These are phyloP conservation scores for Phymanthus crucifer DNA, from an alignment of 92 coral and sea anemone genomes.

Conservation along the genomic window DNA sequence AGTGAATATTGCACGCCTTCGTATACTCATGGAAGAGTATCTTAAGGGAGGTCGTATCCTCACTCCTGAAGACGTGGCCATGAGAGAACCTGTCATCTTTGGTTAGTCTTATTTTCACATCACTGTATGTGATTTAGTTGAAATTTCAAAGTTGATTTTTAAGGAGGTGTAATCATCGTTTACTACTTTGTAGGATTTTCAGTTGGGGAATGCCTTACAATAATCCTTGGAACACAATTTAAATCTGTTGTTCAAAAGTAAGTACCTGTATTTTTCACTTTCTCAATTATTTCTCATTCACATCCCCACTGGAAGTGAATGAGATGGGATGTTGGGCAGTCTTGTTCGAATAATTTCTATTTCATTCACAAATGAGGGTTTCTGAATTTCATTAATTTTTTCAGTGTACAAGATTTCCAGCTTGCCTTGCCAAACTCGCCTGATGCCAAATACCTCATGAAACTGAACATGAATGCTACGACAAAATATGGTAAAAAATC, in stretches of 20 bases:
- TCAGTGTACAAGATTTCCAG: conserved; percentile 74
- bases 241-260: conserved; percentile 77
- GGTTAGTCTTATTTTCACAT: conserved; percentile 49
- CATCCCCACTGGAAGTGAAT: neutral
- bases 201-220: conserved; percentile 66
- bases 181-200: conserved; percentile 50
- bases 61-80: conserved; percentile 79
- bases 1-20: conserved; percentile 78
- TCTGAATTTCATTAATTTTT: too few relatives aligned
- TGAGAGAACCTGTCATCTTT: conserved; percentile 81
- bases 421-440: conserved; percentile 76
- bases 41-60: conserved; percentile 60
- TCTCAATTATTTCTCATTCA: neutral
- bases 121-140: too few relatives aligned
- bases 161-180: too few relatives aligned
- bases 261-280: neutral
- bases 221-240: conserved; percentile 82
- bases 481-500: conserved; percentile 57
- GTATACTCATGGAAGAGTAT: conserved; percentile 70
- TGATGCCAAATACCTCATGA: conserved; percentile 49
- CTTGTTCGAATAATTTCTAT: neutral
- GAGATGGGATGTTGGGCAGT: neutral
- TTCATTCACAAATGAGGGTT: neutral
- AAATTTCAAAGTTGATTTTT: too few relatives aligned
- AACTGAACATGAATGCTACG: conserved; percentile 21